These are phyloP conservation scores for Astropecten irregularis DNA, from an alignment of 53 echinoderm and acorn worm genomes.

Conservation along the genomic window DNA sequence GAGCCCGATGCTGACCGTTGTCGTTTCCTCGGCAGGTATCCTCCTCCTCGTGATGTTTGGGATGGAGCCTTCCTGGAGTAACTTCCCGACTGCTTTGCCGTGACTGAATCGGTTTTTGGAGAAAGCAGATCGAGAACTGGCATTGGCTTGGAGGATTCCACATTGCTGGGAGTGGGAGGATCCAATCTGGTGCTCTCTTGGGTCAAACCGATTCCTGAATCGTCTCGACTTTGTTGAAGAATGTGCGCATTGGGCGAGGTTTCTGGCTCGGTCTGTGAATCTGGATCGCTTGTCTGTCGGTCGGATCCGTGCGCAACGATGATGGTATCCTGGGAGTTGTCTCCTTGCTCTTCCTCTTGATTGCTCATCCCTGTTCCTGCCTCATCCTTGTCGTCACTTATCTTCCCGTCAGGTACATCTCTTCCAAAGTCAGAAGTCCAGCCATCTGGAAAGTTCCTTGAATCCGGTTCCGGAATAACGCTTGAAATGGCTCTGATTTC, in stretches of 20 bases:
- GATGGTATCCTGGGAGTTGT: slow-evolving; percentile 34
- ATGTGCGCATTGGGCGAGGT: background rate
- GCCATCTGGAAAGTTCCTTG: slow-evolving; percentile 8
- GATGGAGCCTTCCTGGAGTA: background rate
- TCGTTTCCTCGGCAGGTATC: slow-evolving; percentile 12
- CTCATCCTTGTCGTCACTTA: slow-evolving; percentile 10
- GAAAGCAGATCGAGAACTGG: background rate
- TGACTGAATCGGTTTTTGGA: background rate
- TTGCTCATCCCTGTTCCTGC: slow-evolving; percentile 19
- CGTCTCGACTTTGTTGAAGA: slow-evolving; percentile 25
- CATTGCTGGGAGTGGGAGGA: background rate
- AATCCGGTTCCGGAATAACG: background rate
- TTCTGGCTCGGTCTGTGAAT: background rate
- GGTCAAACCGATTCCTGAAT: slow-evolving; percentile 61
- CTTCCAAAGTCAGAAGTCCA: background rate
- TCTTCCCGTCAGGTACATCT: slow-evolving; percentile 27
- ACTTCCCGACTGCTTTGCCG: too few species aligned
- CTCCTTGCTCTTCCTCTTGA: slow-evolving; percentile 20
- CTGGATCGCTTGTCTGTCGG: background rate
- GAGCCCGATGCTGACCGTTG: slow-evolving; percentile 28
- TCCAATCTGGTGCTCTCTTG: slow-evolving; percentile 26
- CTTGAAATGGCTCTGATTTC: slow-evolving; percentile 7
- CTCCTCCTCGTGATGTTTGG: background rate
- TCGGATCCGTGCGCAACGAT: background rate
- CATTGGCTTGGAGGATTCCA: background rate